These are phyloP conservation scores for Coelogynopora nodosa DNA, from an alignment of 2,888 invertebrate species.

Conservation along the genomic window DNA sequence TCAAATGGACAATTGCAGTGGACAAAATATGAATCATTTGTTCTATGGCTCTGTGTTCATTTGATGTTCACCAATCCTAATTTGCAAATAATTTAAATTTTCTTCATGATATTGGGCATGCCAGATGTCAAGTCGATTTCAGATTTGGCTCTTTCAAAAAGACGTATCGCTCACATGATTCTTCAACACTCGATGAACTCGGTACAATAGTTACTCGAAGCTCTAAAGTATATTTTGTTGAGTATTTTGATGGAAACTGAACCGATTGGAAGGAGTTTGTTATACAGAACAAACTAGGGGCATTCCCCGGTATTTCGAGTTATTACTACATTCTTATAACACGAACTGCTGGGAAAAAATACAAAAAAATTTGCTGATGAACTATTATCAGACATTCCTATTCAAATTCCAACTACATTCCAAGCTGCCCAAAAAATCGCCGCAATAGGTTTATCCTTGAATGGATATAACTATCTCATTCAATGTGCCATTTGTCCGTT, in stretches of 20 bases:
- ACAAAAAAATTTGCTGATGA: background rate
- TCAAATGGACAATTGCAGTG: background rate
- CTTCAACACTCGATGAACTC: background rate
- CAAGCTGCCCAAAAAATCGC: background rate
- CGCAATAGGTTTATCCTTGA: background rate
- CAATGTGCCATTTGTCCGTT: background rate
- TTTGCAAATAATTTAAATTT: background rate
- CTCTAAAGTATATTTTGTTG: background rate
- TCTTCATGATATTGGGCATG: background rate
- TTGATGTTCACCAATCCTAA: background rate
- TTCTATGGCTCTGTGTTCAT: background rate
- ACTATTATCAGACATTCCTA: background rate
- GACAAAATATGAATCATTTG: background rate
- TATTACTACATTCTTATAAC: background rate
- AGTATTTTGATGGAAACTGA: background rate
- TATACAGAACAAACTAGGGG: background rate
- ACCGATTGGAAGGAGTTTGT: background rate
- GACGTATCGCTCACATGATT: background rate
- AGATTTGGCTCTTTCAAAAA: background rate
- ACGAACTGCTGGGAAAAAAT: background rate
- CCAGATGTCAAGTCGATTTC: background rate
- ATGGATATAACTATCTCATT: background rate
- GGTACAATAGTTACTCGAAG: background rate
- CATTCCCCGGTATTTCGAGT: background rate
- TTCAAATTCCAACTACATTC: background rate